phyloP scores from a whole-genome alignment of 2,797 vertebrate genomes.

The Melopsittacus undulatus region DNA sequence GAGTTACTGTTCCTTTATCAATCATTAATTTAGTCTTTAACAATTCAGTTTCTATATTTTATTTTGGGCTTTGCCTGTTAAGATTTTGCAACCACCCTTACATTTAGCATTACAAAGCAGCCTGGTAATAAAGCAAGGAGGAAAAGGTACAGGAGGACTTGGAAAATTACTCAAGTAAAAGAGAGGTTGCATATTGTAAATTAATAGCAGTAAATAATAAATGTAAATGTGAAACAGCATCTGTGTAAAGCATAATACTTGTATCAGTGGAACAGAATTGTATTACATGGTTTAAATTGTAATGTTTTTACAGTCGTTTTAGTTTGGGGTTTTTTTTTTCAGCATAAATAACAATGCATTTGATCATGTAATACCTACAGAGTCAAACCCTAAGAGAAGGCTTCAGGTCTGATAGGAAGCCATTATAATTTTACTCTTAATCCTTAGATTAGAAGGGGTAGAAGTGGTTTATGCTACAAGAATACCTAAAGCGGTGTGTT shows the following conservation, averaged over 20 bases:
- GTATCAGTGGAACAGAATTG: not conserved
- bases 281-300: not conserved
- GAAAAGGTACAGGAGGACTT: not conserved
- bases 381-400: not conserved
- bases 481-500: not conserved
- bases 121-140: not conserved
- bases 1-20: not conserved
- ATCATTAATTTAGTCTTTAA: not conserved
- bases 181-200: not conserved
- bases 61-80: not conserved
- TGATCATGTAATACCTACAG: not conserved
- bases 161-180: not conserved
- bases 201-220: not conserved
- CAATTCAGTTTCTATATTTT: not conserved
- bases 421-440: not conserved
- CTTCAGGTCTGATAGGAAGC: not conserved
- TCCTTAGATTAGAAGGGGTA: not conserved
- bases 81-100: not conserved
- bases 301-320: not conserved
- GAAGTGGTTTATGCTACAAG: not conserved
- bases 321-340: not conserved
- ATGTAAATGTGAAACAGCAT: not conserved
- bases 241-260: not conserved
- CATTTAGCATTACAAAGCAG: not conserved
- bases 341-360: not conserved